Evolutionary conservation across 2,113 vertebrate genomes (phyloP).

Genomic region (Ibidorhyncha struthersii): DNA sequence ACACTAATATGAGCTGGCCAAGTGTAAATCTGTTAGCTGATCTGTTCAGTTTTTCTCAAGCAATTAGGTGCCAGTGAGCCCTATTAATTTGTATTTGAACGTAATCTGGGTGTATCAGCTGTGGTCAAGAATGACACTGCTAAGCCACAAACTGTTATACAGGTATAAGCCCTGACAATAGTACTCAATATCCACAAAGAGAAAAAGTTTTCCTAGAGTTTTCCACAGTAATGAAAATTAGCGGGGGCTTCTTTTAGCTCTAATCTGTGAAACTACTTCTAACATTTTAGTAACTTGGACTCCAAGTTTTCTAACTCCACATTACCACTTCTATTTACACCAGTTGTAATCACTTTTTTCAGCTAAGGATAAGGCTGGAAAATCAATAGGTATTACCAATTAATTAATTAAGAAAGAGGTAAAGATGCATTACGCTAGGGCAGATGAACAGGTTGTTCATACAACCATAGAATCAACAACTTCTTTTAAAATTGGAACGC

Average conservation of each 20-base stretch:
- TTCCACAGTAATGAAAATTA: not conserved
- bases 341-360: not conserved
- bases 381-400: not conserved
- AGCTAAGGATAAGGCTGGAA: not conserved
- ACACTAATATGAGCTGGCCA: not conserved
- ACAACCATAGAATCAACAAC: not conserved
- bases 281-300: not conserved
- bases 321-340: not conserved
- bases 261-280: not conserved
- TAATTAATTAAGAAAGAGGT: not conserved
- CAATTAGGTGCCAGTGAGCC: not conserved
- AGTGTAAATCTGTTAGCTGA: not conserved
- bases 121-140: not conserved
- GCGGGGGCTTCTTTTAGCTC: not conserved
- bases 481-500: not conserved
- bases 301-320: not conserved
- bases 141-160: not conserved
- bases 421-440: not conserved
- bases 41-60: not conserved
- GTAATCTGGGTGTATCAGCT: not conserved
- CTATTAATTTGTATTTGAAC: not conserved
- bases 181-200: not conserved
- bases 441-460: not conserved
- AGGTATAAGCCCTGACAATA: not conserved
- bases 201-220: not conserved